These are phyloP conservation scores for Picathartes gymnocephalus DNA, from an alignment of 2,113 vertebrate genomes.

Conservation along the genomic window DNA sequence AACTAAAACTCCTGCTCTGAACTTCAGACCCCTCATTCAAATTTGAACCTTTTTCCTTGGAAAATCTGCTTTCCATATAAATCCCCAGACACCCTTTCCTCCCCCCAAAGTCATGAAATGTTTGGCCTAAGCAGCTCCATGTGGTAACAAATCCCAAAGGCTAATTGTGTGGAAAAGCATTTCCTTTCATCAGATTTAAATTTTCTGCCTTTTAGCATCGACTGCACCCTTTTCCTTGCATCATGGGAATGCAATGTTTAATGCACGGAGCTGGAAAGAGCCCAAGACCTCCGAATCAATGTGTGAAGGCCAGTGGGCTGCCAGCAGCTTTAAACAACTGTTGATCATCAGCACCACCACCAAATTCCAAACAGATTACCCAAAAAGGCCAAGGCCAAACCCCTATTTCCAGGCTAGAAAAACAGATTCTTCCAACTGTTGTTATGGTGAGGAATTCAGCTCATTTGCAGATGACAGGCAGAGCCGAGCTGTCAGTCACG, in stretches of 20 bases:
- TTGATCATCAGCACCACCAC: conserved; percentile 17
- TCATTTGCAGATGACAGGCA: not conserved
- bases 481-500: not conserved
- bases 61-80: conserved; percentile 38
- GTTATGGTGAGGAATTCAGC: not conserved
- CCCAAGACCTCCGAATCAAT: conserved; percentile 40
- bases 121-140: conserved; percentile 42
- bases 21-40: not conserved
- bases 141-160: conserved; percentile 57
- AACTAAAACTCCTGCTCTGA: not conserved
- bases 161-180: conserved; percentile 55
- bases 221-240: conserved; percentile 52
- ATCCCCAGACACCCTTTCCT: not conserved
- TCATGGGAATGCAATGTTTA: conserved; percentile 55
- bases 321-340: conserved; percentile 50
- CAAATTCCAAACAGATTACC: conserved; percentile 58
- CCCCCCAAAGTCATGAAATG: not conserved
- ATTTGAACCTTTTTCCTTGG: not conserved
- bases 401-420: not conserved
- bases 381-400: conserved; percentile 25
- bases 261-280: conserved; percentile 45
- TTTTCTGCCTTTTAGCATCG: conserved; percentile 47
- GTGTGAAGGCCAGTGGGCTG: not conserved
- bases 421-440: conserved; percentile 39
- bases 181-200: conserved; percentile 65